Percentiles rank a stretch among this genome's conserved stretches.
Conservation (phyloP, 2,113 vertebrate genomes). For the Ochotona princeps region DNA sequence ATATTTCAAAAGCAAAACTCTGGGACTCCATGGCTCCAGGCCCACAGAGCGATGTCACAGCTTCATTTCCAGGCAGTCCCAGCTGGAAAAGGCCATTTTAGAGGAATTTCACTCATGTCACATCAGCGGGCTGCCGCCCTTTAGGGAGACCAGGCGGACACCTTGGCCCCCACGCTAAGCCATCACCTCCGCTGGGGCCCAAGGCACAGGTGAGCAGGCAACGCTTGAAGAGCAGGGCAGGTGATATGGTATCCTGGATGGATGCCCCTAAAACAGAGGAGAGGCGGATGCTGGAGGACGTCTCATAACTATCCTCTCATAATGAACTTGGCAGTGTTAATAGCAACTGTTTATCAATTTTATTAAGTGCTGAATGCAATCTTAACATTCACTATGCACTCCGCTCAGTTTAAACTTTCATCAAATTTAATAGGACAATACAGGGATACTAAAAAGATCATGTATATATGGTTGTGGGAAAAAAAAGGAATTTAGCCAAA, state of each 20-base stretch:
- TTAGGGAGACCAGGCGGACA: not conserved
- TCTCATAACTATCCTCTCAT: slow-evolving; percentile 42
- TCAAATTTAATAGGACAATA: not conserved
- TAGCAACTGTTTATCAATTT: slow-evolving; percentile 28
- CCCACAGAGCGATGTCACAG: slow-evolving; percentile 6
- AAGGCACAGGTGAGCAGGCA: not conserved
- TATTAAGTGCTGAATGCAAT: slow-evolving; percentile 20
- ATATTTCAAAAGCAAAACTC: slow-evolving; percentile 60
- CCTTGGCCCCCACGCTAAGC: not conserved
- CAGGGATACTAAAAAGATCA: not conserved
- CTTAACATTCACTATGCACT: not conserved
- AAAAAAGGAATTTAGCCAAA: not conserved
- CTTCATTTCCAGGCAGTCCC: not conserved
- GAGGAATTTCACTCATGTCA: not conserved
- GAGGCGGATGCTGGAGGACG: not conserved
- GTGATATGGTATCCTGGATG: accelerated
- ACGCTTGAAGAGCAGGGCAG: too few species aligned
- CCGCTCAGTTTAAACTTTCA: not conserved
- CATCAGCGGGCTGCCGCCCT: not conserved
- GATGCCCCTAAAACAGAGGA: not conserved
- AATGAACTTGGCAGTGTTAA: slow-evolving; percentile 30
- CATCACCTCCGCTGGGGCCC: not conserved
- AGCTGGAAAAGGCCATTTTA: not conserved
- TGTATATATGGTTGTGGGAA: not conserved
- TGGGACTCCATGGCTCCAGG: not conserved